These are phyloP conservation scores for Neolamprologus cancellatus DNA, from an alignment of 2,113 vertebrate species.

Conservation along the genomic window DNA sequence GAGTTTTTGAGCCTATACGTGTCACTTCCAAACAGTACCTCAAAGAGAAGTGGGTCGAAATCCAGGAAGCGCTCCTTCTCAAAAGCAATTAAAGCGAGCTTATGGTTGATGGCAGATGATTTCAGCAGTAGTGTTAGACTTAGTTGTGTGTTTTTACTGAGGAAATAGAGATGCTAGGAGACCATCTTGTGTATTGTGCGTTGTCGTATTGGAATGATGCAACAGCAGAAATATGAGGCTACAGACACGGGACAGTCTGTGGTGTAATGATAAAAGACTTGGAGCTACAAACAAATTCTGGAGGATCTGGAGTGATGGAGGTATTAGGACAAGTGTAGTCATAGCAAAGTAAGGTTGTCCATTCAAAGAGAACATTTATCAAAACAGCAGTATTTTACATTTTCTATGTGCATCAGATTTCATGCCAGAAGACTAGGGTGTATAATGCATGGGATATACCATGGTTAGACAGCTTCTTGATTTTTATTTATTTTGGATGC, in stretches of 20 bases:
- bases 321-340: background rate
- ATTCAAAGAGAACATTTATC: background rate
- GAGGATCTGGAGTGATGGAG: background rate
- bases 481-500: fast-evolving
- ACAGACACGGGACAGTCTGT: fast-evolving
- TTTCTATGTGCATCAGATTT: background rate
- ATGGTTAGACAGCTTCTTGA: no score
- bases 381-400: background rate
- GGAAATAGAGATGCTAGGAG: background rate
- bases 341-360: background rate
- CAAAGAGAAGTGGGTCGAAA: fast-evolving
- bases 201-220: background rate
- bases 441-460: background rate
- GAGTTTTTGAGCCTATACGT: background rate
- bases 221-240: background rate
- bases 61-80: background rate
- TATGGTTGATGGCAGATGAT: background rate
- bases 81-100: fast-evolving
- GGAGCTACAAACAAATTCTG: background rate
- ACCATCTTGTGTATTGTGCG: background rate
- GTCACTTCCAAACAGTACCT: background rate
- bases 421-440: background rate
- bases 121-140: background rate
- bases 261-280: background rate
- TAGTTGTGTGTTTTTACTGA: background rate